These are phyloP conservation scores for Elymnias hypermnestra DNA, from an alignment of 1,140 invertebrate genomes.

Conservation along the genomic window DNA sequence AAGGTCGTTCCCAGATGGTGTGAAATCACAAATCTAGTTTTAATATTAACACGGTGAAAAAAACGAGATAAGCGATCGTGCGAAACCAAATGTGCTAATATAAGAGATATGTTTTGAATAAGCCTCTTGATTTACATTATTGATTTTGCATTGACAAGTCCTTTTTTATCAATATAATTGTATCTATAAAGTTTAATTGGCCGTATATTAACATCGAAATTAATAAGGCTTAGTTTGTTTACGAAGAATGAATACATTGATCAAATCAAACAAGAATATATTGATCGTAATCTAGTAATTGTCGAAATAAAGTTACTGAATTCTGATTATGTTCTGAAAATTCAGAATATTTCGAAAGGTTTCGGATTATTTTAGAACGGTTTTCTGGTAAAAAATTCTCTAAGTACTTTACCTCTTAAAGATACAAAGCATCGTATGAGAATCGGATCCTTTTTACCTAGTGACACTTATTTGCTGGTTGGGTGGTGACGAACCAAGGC, in stretches of 20 bases:
- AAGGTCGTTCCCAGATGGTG: constrained; percentile 1
- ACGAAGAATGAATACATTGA: not conserved
- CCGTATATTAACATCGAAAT: not conserved
- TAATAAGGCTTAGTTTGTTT: not conserved
- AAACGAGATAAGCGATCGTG: constrained; percentile 5
- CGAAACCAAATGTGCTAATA: constrained; percentile 16
- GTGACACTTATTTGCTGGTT: too few species aligned
- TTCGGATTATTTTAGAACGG: too few species aligned
- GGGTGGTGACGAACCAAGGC: too few species aligned
- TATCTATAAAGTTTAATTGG: not conserved
- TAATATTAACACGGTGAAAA: not conserved
- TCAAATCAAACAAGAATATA: too few species aligned
- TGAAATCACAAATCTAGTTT: constrained; percentile 5
- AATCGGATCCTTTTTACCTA: too few species aligned
- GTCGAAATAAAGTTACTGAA: too few species aligned
- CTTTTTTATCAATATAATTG: constrained; percentile 4
- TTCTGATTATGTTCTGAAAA: too few species aligned
- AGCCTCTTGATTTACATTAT: constrained; percentile 8
- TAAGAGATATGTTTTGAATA: constrained; percentile 11
- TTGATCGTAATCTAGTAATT: too few species aligned
- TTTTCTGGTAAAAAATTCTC: too few species aligned
- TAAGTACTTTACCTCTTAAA: too few species aligned
- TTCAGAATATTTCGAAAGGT: too few species aligned
- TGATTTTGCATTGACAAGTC: constrained; percentile 6
- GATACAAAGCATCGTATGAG: too few species aligned